phyloP scores from a whole-genome alignment of 2,797 vertebrate genomes.

The Alcedo atthis region DNA sequence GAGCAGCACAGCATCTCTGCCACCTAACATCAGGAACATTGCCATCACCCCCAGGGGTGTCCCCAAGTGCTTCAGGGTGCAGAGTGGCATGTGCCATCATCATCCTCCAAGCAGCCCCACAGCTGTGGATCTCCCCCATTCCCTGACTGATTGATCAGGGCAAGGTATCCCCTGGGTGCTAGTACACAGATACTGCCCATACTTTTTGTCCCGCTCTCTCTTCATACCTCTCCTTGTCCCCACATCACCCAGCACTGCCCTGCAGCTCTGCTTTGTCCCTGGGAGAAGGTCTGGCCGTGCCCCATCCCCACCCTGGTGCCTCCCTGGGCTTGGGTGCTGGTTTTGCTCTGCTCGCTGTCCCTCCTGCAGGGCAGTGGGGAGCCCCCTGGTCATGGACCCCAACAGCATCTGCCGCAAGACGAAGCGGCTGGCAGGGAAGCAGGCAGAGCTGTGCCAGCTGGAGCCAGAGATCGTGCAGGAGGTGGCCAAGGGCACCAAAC shows the following conservation, averaged over 20 bases:
- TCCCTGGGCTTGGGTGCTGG: neutral
- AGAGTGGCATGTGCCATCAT: neutral
- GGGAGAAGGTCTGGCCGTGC: neutral
- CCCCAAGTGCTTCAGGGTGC: neutral
- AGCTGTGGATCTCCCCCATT: rapidly evolving
- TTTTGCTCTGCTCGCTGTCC: slow-evolving; percentile 55
- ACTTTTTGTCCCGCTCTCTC: neutral
- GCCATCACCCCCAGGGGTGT: neutral
- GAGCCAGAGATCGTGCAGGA: slow-evolving; percentile 96
- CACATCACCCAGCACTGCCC: neutral
- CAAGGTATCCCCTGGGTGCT: neutral
- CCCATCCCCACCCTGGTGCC: neutral
- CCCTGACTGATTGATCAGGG: rapidly evolving
- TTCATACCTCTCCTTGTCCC: neutral
- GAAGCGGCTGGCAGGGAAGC: slow-evolving; percentile 91
- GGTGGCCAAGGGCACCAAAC: slow-evolving; percentile 92
- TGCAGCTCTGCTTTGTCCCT: rapidly evolving
- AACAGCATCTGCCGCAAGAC: slow-evolving; percentile 99
- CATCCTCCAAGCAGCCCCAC: neutral
- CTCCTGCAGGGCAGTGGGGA: slow-evolving; percentile 93
- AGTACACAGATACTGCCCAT: neutral
- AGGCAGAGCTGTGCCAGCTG: slow-evolving; percentile 95
- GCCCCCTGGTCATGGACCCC: slow-evolving; percentile 98
- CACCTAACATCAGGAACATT: rapidly evolving
- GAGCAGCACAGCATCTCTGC: neutral